These are phyloP conservation scores for Drosophila algonquin DNA, from an alignment of 2,888 invertebrate species.

Conservation along the genomic window DNA sequence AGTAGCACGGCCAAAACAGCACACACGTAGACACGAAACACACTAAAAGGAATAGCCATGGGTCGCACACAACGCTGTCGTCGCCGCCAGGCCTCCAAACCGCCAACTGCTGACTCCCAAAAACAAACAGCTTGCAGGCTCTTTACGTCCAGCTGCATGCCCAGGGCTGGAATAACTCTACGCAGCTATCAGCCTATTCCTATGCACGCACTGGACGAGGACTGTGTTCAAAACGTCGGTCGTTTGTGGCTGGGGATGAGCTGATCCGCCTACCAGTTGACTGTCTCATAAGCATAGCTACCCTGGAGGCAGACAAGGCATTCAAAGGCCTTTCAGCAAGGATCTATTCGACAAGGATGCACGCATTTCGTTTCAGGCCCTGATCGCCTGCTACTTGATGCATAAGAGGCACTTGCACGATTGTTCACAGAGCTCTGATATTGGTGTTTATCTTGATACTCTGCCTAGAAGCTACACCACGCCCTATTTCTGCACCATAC, in stretches of 20 bases:
- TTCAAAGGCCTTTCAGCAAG: constrained; percentile 85
- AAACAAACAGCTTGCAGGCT: constrained; percentile 37
- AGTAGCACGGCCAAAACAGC: constrained; percentile 59
- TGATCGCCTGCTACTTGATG: constrained; percentile 90
- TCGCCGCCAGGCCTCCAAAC: constrained; percentile 27
- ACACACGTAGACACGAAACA: constrained; percentile 44
- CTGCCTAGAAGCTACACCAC: constrained; percentile 88
- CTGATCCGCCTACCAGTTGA: constrained; percentile 87
- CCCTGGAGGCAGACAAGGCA: constrained; percentile 85
- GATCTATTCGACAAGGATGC: constrained; percentile 69
- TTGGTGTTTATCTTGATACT: constrained; percentile 88
- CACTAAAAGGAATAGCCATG: constrained; percentile 50
- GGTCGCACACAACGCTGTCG: constrained; percentile 76
- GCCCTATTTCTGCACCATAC: constrained; percentile 88
- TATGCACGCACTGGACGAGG: constrained; percentile 91
- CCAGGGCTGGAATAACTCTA: constrained; percentile 86
- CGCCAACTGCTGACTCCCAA: constrained; percentile 1
- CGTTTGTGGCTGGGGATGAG: constrained; percentile 86
- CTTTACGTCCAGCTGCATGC: constrained; percentile 67
- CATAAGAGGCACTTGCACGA: constrained; percentile 87
- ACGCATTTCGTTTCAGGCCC: constrained; percentile 87
- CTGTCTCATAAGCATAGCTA: constrained; percentile 86
- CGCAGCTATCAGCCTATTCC: constrained; percentile 85
- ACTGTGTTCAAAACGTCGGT: constrained; percentile 86
- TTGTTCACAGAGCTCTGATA: constrained; percentile 83